A percentile compares a stretch with the other conserved stretches of the same genome.
Evolutionary conservation across 2,797 vertebrate genomes (phyloP).

Genomic region (Emydoidea blandingii): DNA sequence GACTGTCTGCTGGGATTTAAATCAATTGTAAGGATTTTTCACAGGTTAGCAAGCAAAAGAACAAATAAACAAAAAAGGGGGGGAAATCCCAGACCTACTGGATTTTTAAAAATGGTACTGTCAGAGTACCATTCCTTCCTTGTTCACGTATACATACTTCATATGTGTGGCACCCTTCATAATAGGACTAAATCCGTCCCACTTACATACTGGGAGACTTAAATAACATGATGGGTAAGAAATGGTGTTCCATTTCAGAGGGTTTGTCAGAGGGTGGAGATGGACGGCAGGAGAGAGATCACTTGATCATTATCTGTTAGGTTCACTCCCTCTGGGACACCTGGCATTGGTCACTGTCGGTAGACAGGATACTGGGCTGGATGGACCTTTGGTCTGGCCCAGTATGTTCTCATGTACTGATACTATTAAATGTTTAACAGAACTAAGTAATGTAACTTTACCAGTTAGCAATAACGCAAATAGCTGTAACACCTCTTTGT

Average conservation of each 20-base stretch:
- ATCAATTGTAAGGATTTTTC: not conserved
- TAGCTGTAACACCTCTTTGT: not conserved
- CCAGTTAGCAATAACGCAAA: not conserved
- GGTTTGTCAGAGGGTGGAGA: too few relatives aligned
- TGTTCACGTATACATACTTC: not conserved
- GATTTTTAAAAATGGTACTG: not conserved
- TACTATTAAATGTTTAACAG: not conserved
- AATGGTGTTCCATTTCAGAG: too few relatives aligned
- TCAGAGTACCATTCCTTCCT: not conserved
- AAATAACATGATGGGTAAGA: not conserved
- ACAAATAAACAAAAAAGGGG: not conserved
- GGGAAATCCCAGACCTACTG: rapidly evolving
- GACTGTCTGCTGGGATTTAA: slow-evolving; percentile 12
- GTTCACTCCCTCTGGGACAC: too few relatives aligned
- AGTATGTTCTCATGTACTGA: not conserved
- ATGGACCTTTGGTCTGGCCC: too few relatives aligned
- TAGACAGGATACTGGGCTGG: too few relatives aligned
- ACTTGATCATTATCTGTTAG: too few relatives aligned
- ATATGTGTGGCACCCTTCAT: rapidly evolving
- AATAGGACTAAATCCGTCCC: not conserved
- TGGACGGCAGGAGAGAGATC: too few relatives aligned
- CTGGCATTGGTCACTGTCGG: too few relatives aligned
- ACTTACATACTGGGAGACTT: not conserved
- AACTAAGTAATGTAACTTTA: not conserved
- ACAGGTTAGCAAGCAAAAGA: not conserved